Evolutionary conservation across 2,888 invertebrate species (phyloP).

Genomic region (Taenaris catops): DNA sequence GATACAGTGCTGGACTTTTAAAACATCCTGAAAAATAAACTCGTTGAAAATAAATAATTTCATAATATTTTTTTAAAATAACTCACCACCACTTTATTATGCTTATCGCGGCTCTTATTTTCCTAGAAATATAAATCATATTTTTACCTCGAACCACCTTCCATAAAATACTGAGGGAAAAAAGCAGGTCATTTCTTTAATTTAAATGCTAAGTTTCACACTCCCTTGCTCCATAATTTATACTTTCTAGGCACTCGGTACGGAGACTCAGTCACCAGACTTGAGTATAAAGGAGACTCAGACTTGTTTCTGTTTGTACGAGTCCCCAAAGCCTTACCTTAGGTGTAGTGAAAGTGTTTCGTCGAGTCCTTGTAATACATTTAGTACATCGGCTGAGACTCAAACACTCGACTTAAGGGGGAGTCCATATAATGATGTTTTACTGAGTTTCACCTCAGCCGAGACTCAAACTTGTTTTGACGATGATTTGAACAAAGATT

Average conservation of each 20-base stretch:
- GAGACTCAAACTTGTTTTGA: constrained; percentile 61
- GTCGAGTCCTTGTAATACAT: constrained; percentile 35
- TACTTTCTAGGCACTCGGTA: constrained; percentile 17
- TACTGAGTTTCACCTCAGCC: constrained; percentile 46
- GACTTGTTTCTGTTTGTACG: constrained; percentile 53
- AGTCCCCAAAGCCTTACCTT: constrained; percentile 39
- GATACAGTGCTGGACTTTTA: too few species aligned
- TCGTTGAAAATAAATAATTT: too few species aligned
- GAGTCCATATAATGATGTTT: constrained; percentile 37
- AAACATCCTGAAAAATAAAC: too few species aligned
- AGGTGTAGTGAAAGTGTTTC: constrained; percentile 44
- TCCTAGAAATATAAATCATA: constrained; percentile 6
- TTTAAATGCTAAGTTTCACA: constrained; percentile 19
- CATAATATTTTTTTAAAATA: too few species aligned
- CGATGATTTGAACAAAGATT: constrained; percentile 23
- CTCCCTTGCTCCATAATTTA: constrained; percentile 15
- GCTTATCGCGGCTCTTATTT: too few species aligned
- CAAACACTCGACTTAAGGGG: constrained; percentile 42
- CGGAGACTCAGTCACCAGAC: constrained; percentile 47
- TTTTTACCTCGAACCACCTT: constrained; percentile 2
- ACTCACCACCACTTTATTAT: too few species aligned
- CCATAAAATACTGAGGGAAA: constrained; percentile 8
- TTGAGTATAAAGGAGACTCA: constrained; percentile 64
- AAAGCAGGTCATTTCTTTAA: constrained; percentile 18
- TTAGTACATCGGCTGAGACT: constrained; percentile 49